These are phyloP conservation scores for Callipepla squamata DNA, from an alignment of 2,113 vertebrate genomes.

Conservation along the genomic window DNA sequence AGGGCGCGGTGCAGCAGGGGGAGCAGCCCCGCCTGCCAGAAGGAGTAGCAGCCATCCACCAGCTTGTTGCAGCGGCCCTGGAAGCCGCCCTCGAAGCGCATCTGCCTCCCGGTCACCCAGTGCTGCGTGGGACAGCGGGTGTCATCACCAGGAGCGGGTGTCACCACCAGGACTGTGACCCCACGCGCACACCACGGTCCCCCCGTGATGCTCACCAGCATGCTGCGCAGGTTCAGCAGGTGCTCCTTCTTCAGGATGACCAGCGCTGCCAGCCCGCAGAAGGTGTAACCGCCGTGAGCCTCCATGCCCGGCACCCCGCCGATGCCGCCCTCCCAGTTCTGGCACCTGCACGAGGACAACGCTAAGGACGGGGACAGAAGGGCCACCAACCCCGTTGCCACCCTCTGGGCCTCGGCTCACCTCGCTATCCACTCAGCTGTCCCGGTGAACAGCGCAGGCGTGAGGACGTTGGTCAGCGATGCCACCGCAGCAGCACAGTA, in stretches of 20 bases:
- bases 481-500: slow-evolving; percentile 94
- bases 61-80: slow-evolving; percentile 98
- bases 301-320: slow-evolving; percentile 93
- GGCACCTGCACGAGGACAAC: slow-evolving; percentile 81
- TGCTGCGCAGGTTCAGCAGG: slow-evolving; percentile 89
- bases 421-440: slow-evolving; percentile 93
- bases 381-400: accelerated
- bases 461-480: slow-evolving; percentile 91
- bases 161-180: not conserved
- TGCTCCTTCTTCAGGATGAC: slow-evolving; percentile 93
- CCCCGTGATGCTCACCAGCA: slow-evolving; percentile 82
- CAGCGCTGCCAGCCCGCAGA: slow-evolving; percentile 92
- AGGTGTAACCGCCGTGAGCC: slow-evolving; percentile 94
- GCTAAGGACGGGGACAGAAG: not conserved
- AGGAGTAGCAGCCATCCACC: slow-evolving; percentile 98
- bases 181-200: not conserved
- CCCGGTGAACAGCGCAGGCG: slow-evolving; percentile 85
- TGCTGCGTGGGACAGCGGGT: slow-evolving; percentile 71
- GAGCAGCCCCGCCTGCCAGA: slow-evolving; percentile 96
- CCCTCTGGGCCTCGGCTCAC: slow-evolving; percentile 61
- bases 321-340: slow-evolving; percentile 97
- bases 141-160: not conserved
- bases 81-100: slow-evolving; percentile 96
- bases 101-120: slow-evolving; percentile 94
- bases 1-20: slow-evolving; percentile 93